Base-by-base conservation (phyloP, 2,797 vertebrate species). In the Anisognathus igniventris region DNA sequence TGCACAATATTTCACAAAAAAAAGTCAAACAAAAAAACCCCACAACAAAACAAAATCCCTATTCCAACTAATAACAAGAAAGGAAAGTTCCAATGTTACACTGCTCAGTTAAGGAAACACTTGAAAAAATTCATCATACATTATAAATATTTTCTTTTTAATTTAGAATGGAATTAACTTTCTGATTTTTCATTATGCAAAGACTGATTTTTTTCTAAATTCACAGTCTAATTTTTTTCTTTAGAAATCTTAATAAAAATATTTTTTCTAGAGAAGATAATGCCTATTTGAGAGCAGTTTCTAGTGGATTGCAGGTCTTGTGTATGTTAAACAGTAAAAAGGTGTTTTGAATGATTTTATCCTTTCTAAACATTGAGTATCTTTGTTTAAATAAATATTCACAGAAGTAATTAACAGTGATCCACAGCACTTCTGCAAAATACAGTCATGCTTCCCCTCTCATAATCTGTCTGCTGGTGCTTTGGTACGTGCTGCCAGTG, bases 301-400 rank as follows among this genome's bases (percentile, higher is more conserved):
- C 78, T 75, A 78, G 30, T 74, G 45, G 93, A 75, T 85, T 92
- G 7, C 12, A 48, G 7, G 33, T 92, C 58, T 87, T 82, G 47
- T 56, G 31, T 60, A 86, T 85, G 23, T 73, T 58, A 78, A 84
- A 70, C 21, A 56, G 68, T 71, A 20, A 47, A 65, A 53, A 64
- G 27, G 7, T 57, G 14, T 57, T 89, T 54, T 70, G 27, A 35
- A 45, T 39, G 3, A 3, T 58, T 82, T 53, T 20, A 37, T 84
- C n/a, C 7, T 53, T 78, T 71, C 21, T 58, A 85, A 44, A 39
- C 5, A 54, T n/a, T 18, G 10, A 54, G 2, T n/a, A 37, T 3
- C 42, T 75, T 78, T 67, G 15, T 58, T 51, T 76, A 81, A 70
- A 86, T 50, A 83, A 88, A 64, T 70, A 90, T 57, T 84, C 31